Percentiles rank a stretch among this genome's conserved stretches.
Evolutionary conservation across 2,113 vertebrate species (phyloP).

Genomic region (Takifugu flavidus): DNA sequence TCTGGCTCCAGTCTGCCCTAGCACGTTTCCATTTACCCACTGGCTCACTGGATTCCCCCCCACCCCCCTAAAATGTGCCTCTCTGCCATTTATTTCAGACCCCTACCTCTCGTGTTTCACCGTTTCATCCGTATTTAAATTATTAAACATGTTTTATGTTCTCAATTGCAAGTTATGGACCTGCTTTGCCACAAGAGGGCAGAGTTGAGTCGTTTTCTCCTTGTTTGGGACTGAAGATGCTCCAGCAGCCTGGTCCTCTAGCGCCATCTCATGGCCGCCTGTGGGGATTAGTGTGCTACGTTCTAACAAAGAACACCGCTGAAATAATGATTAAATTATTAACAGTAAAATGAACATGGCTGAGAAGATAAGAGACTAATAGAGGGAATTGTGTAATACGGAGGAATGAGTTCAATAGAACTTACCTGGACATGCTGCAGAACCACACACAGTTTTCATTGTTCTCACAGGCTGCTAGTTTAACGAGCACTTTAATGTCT

Average conservation of each 20-base stretch:
- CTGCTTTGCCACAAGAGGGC: slow-evolving; percentile 56
- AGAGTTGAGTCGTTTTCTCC: slow-evolving; percentile 35
- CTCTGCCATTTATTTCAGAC: no score
- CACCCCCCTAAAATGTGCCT: neutral
- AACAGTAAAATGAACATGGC: no score
- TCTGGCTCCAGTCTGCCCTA: slow-evolving; percentile 22
- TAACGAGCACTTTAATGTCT: no score
- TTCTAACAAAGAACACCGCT: neutral
- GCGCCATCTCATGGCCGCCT: slow-evolving; percentile 63
- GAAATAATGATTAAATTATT: neutral
- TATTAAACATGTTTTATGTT: neutral
- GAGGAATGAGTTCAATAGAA: no score
- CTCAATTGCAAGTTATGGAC: neutral
- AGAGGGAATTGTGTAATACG: no score
- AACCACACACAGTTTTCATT: no score
- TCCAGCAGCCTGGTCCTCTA: slow-evolving; percentile 42
- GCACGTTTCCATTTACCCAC: slow-evolving; percentile 3
- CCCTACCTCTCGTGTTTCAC: neutral
- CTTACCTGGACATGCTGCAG: no score
- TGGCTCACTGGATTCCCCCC: neutral
- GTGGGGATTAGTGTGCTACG: neutral
- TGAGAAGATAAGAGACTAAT: no score
- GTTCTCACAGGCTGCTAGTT: no score
- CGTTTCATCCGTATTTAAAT: no score
- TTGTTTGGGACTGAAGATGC: neutral